phyloP scores from a whole-genome alignment of 2,113 vertebrate species.

The Ciconia stormi region DNA sequence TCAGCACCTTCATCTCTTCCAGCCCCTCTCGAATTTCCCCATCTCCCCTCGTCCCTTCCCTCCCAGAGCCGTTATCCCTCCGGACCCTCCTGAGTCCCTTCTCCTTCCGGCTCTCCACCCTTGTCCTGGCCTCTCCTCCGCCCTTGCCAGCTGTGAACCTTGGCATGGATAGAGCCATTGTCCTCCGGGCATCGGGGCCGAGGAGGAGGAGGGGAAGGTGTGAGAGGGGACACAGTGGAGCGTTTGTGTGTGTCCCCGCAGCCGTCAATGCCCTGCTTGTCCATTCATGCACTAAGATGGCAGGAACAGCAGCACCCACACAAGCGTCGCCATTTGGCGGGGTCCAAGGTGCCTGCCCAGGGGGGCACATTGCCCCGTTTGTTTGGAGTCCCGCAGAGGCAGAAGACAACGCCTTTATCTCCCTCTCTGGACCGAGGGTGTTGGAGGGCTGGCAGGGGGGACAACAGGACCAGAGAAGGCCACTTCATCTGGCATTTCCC shows the following conservation, averaged over 20 bases:
- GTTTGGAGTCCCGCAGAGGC: conserved; percentile 34
- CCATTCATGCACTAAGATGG: conserved; percentile 80
- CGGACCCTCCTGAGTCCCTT: neutral
- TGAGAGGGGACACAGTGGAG: conserved; percentile 74
- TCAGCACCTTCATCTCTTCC: neutral
- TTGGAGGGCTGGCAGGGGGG: neutral
- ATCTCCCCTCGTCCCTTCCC: neutral
- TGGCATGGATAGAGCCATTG: conserved; percentile 79
- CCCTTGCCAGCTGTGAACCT: conserved; percentile 79
- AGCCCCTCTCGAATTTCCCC: neutral
- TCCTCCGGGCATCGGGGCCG: conserved; percentile 32
- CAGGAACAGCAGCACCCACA: conserved; percentile 74
- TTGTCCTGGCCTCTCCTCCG: conserved; percentile 3
- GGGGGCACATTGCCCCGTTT: conserved; percentile 68
- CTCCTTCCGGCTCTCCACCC: conserved; percentile 6
- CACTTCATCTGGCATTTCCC: neutral
- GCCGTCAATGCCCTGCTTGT: conserved; percentile 81
- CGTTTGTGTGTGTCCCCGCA: conserved; percentile 71
- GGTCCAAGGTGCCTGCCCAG: conserved; percentile 63
- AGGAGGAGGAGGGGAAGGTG: conserved; percentile 73
- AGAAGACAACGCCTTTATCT: conserved; percentile 38
- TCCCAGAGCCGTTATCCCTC: neutral
- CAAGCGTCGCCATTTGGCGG: conserved; percentile 64
- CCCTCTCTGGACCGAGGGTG: neutral
- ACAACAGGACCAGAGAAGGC: neutral